Evolutionary conservation across 1,140 invertebrate species (phyloP).

Genomic region (Nebria ingens): DNA sequence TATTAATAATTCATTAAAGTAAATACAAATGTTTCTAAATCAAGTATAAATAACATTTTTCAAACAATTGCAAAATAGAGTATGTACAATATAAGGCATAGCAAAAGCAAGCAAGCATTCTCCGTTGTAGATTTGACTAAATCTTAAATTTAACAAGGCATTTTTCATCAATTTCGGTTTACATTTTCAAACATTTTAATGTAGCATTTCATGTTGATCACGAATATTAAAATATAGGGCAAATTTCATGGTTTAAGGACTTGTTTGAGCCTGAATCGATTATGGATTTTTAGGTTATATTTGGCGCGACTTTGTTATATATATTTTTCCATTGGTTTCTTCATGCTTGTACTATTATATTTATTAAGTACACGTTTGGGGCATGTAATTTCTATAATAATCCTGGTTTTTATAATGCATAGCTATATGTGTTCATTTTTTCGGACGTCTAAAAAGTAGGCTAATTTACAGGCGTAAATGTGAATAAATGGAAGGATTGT

Average conservation of each 20-base stretch:
- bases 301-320: not conserved
- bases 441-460: no score
- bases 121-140: not conserved
- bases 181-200: not conserved
- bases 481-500: no score
- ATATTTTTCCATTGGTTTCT: no score
- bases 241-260: not conserved
- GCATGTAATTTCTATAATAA: no score
- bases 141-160: not conserved
- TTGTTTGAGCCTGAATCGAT: not conserved
- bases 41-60: no score
- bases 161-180: not conserved
- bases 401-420: no score
- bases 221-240: not conserved
- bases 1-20: not conserved
- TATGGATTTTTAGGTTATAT: not conserved
- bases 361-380: no score
- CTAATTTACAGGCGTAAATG: no score
- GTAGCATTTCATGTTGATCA: not conserved
- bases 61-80: not conserved
- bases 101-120: constrained; percentile 1
- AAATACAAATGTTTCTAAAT: no score
- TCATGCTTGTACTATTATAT: no score
- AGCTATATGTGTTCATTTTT: no score
- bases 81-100: constrained; percentile 6